phyloP scores from a whole-genome alignment of 1,140 invertebrate species.

The Drosophila tsacasi region DNA sequence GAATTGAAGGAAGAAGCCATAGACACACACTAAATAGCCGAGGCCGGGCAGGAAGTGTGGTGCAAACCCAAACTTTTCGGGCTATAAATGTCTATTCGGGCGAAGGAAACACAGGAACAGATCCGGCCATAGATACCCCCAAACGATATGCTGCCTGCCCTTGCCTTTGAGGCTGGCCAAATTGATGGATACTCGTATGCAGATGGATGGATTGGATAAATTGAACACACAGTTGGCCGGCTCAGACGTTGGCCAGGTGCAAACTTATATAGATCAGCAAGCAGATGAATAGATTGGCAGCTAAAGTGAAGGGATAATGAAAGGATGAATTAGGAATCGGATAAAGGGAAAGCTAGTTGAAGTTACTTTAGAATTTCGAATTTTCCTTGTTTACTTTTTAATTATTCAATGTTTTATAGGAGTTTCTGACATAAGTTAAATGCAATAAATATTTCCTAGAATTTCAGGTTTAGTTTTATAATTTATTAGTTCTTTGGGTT shows the following conservation, averaged over 20 bases:
- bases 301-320: background rate
- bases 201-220: slow-evolving; percentile 41
- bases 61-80: slow-evolving; percentile 68
- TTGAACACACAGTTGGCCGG: slow-evolving; percentile 17
- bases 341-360: background rate
- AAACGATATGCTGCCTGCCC: slow-evolving; percentile 17
- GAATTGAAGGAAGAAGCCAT: slow-evolving; percentile 27
- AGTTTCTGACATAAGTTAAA: background rate
- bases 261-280: slow-evolving; percentile 25
- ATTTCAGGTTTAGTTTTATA: background rate
- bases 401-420: background rate
- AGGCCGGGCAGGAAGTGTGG: slow-evolving; percentile 44
- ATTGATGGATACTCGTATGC: slow-evolving; percentile 42
- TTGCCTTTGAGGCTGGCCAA: slow-evolving; percentile 23
- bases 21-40: slow-evolving; percentile 71
- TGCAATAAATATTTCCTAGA: background rate
- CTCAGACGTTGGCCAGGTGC: background rate
- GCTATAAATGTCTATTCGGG: slow-evolving; percentile 76
- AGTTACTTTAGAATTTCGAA: background rate
- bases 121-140: slow-evolving; percentile 21
- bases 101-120: slow-evolving; percentile 40
- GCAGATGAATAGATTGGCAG: slow-evolving; percentile 23
- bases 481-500: background rate
- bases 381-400: background rate
- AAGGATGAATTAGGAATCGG: background rate